Conservation (phyloP, 2,797 vertebrate genomes). For the Ispidina picta region DNA sequence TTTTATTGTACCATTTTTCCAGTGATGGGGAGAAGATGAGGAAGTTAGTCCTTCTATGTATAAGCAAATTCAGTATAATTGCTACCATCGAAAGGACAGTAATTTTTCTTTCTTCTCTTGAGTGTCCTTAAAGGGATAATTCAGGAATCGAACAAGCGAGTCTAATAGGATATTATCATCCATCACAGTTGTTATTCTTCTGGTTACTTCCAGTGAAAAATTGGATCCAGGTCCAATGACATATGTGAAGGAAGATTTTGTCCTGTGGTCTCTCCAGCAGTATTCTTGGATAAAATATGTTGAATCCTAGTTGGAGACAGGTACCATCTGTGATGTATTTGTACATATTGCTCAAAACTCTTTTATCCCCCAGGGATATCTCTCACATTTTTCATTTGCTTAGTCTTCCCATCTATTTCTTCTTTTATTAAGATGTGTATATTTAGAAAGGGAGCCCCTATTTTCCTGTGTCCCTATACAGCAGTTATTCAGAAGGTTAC, state of each 20-base stretch:
- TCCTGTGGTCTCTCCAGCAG: conserved; percentile 18
- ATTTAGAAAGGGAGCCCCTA: background rate
- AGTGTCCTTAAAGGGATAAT: conserved; percentile 51
- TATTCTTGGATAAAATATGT: conserved; percentile 37
- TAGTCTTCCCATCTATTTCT: background rate
- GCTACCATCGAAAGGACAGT: background rate
- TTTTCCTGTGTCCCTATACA: background rate
- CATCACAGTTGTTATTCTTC: conserved; percentile 56
- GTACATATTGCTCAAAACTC: conserved; percentile 22
- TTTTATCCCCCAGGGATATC: conserved; percentile 1
- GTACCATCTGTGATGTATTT: conserved; percentile 60
- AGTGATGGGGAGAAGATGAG: background rate
- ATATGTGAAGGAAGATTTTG: conserved; percentile 52
- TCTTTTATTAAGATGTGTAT: conserved; percentile 24
- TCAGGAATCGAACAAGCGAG: conserved; percentile 50
- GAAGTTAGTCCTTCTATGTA: background rate
- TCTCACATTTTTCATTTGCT: conserved; percentile 26
- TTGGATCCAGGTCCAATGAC: conserved; percentile 40
- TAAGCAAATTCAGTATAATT: conserved; percentile 25
- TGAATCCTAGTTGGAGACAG: conserved; percentile 42
- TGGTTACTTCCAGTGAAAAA: conserved; percentile 25
- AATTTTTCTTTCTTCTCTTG: conserved; percentile 46
- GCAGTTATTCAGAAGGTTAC: conserved; percentile 24
- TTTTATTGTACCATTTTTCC: conserved; percentile 19
- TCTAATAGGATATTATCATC: conserved; percentile 56